phyloP scores from a whole-genome alignment of 1,140 invertebrate genomes.

The Heliothis virescens region DNA sequence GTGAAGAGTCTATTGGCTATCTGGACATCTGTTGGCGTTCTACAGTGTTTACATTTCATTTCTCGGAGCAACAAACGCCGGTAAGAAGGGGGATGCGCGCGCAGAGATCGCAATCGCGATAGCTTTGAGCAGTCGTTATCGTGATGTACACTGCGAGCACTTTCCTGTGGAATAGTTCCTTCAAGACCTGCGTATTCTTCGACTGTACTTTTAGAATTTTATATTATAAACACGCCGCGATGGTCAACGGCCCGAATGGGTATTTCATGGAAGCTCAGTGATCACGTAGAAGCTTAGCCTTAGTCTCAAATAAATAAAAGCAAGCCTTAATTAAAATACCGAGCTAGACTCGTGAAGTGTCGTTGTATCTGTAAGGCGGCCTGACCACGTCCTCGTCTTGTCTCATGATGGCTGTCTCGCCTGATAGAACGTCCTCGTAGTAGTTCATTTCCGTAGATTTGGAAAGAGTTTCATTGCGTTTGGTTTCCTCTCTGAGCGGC shows the following conservation, averaged over 20 bases:
- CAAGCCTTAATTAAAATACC: not conserved
- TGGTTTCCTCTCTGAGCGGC: constrained; percentile 11
- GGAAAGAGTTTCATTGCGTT: not conserved
- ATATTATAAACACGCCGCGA: constrained; percentile 5
- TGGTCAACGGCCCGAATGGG: not conserved
- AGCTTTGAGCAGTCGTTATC: constrained; percentile 77
- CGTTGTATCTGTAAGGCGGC: not conserved
- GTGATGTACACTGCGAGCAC: constrained; percentile 63
- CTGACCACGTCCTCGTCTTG: constrained; percentile 10
- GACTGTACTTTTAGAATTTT: constrained; percentile 49
- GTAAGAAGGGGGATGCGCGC: constrained; percentile 69
- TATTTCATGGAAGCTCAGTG: not conserved
- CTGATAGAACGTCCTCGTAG: constrained; percentile 38
- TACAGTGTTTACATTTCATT: constrained; percentile 83
- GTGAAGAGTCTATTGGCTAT: constrained; percentile 77
- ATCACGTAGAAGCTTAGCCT: not conserved
- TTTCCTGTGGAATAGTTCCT: constrained; percentile 58
- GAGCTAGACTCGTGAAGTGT: not conserved
- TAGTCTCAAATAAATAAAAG: not conserved
- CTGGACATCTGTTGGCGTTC: constrained; percentile 82
- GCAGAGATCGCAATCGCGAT: constrained; percentile 78
- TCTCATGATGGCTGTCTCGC: constrained; percentile 23
- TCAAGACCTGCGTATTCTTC: constrained; percentile 50
- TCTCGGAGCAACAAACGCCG: constrained; percentile 78
- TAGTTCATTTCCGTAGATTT: not conserved